phyloP scores from a whole-genome alignment of 2,888 invertebrate species.

The Rhagium mordax region DNA sequence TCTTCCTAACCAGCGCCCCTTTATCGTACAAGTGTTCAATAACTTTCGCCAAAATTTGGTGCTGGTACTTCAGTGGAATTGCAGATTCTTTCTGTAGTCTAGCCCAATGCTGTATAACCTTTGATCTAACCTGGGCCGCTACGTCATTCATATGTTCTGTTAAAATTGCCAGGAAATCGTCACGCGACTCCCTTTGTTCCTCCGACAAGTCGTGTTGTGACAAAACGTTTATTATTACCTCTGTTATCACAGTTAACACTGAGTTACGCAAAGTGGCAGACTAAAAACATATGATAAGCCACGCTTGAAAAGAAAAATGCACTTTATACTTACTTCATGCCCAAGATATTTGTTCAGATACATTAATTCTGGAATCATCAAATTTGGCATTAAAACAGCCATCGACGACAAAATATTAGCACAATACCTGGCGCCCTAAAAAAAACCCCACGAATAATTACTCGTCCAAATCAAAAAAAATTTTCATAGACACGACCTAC shows the following conservation, averaged over 20 bases:
- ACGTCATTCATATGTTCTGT: slow-evolving; percentile 88
- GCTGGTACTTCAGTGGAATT: slow-evolving; percentile 82
- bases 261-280: slow-evolving; percentile 84
- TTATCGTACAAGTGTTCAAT: slow-evolving; percentile 86
- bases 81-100: slow-evolving; percentile 84
- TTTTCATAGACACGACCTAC: too few relatives aligned
- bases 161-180: slow-evolving; percentile 85
- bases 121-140: slow-evolving; percentile 89
- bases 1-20: slow-evolving; percentile 87
- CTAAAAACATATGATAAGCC: slow-evolving; percentile 63
- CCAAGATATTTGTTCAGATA: slow-evolving; percentile 64
- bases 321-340: slow-evolving; percentile 60
- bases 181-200: slow-evolving; percentile 70
- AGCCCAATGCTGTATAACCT: slow-evolving; percentile 77
- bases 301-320: neutral
- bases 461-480: too few relatives aligned
- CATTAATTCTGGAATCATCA: slow-evolving; percentile 67
- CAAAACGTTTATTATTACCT: slow-evolving; percentile 81
- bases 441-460: slow-evolving; percentile 29
- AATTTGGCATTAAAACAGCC: slow-evolving; percentile 64
- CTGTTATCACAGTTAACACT: slow-evolving; percentile 86
- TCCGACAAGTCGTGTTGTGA: slow-evolving; percentile 76
- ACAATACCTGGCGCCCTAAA: slow-evolving; percentile 63
- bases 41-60: slow-evolving; percentile 77
- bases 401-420: slow-evolving; percentile 62